phyloP scores from a whole-genome alignment of 1,140 invertebrate genomes.

The Stegodyphus mimosarum region DNA sequence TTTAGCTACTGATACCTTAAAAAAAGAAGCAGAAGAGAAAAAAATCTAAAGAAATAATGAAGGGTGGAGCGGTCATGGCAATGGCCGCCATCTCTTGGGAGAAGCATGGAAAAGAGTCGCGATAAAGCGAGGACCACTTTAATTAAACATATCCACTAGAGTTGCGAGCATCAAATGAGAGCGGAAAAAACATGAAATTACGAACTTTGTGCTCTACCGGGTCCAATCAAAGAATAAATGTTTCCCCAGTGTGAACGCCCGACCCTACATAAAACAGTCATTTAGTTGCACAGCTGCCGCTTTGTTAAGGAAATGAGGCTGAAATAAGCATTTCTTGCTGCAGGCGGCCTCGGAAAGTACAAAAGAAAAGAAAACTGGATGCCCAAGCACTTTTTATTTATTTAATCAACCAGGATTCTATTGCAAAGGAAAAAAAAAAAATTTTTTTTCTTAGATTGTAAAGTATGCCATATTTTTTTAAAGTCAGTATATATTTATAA shows the following conservation, averaged over 20 bases:
- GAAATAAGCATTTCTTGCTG: slow-evolving; percentile 28
- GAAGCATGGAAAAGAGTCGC: neutral
- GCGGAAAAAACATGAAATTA: neutral
- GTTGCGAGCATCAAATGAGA: neutral
- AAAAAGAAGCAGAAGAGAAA: no score
- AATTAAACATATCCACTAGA: slow-evolving; percentile 42
- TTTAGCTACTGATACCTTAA: no score
- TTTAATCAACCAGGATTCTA: no score
- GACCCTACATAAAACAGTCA: slow-evolving; percentile 15
- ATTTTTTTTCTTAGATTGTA: no score
- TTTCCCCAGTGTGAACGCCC: slow-evolving; percentile 12
- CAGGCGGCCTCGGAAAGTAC: neutral
- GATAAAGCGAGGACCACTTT: slow-evolving; percentile 30
- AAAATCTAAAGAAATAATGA: no score
- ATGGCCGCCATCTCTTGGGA: no score
- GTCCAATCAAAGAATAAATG: slow-evolving; percentile 39
- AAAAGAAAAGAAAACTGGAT: no score
- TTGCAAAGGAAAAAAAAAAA: no score
- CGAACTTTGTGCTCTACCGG: slow-evolving; percentile 9
- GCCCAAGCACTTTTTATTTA: no score
- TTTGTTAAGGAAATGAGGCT: slow-evolving; percentile 12
- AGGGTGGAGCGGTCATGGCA: no score
- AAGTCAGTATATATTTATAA: no score
- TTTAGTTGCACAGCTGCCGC: slow-evolving; percentile 18
- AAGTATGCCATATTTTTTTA: no score